Evolutionary conservation across 92 coral and sea anemone species (phyloP).

Genomic region (Nematostella vectensis): DNA sequence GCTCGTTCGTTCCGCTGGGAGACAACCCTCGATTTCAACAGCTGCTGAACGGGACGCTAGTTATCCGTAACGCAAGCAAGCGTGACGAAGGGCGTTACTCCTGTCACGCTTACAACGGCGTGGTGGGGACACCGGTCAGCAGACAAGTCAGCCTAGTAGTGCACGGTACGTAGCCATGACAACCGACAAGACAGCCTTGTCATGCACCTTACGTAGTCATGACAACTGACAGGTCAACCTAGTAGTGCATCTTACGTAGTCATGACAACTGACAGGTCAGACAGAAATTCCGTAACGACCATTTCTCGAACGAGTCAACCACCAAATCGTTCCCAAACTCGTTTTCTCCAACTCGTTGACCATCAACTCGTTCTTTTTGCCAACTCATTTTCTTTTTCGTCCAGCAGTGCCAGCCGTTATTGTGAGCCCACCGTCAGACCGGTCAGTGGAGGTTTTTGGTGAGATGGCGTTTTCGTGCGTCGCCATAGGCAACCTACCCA

Average conservation of each 20-base stretch:
- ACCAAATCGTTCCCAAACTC: too few species aligned
- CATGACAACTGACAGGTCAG: too few species aligned
- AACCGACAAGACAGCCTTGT: background rate
- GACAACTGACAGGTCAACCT: too few species aligned
- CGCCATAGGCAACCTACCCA: conserved; percentile 77
- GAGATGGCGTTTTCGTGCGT: conserved; percentile 56
- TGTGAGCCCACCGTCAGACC: conserved; percentile 51
- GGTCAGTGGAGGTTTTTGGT: conserved; percentile 30
- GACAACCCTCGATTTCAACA: conserved; percentile 57
- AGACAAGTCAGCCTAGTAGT: conserved; percentile 56
- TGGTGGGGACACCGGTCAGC: conserved; percentile 28
- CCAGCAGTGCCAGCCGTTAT: conserved; percentile 91
- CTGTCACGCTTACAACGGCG: conserved; percentile 64
- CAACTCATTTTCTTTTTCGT: conserved; percentile 13
- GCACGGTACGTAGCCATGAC: conserved; percentile 88
- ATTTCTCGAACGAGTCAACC: too few species aligned
- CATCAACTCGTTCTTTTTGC: too few species aligned
- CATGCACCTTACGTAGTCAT: background rate
- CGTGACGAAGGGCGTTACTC: conserved; percentile 71
- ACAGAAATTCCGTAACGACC: too few species aligned
- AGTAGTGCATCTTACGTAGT: too few species aligned
- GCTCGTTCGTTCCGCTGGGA: conserved; percentile 42
- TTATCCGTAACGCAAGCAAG: conserved; percentile 66
- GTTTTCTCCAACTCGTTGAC: too few species aligned
- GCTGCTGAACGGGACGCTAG: conserved; percentile 78